A percentile compares a stretch with the other conserved stretches of the same genome.
Evolutionary conservation across 2,797 vertebrate species (phyloP).

Genomic region (Trachops cirrhosus): DNA sequence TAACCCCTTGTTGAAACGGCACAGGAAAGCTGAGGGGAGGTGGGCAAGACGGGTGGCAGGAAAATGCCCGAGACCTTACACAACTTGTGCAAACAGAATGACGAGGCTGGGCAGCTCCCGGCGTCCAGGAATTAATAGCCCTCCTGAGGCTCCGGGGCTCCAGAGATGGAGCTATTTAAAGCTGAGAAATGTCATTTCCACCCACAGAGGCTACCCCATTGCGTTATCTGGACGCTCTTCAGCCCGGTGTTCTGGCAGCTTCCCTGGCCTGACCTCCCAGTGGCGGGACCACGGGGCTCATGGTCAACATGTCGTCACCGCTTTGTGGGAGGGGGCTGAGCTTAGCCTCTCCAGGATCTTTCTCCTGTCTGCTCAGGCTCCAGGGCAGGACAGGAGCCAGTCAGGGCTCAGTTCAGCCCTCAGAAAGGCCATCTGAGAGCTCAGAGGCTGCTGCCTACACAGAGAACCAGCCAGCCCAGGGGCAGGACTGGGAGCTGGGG

Average conservation of each 20-base stretch:
- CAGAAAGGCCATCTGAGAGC: not conserved
- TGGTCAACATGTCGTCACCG: slow-evolving; percentile 45
- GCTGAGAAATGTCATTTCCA: slow-evolving; percentile 81
- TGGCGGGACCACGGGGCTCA: not conserved
- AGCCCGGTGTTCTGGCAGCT: slow-evolving; percentile 50
- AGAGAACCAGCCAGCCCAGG: not conserved
- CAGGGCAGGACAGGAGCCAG: not conserved
- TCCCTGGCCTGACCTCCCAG: slow-evolving; percentile 45
- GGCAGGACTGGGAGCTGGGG: not conserved
- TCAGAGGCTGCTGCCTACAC: not conserved
- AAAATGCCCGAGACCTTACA: slow-evolving; percentile 80
- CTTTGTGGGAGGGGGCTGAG: not conserved
- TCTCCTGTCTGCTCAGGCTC: not conserved
- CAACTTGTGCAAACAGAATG: slow-evolving; percentile 81
- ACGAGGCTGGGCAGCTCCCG: slow-evolving; percentile 67
- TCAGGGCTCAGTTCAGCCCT: not conserved
- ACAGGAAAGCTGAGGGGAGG: slow-evolving; percentile 51
- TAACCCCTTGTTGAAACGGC: slow-evolving; percentile 79
- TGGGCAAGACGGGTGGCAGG: slow-evolving; percentile 72
- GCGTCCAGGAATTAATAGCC: slow-evolving; percentile 80
- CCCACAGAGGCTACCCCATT: slow-evolving; percentile 59
- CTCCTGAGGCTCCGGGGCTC: slow-evolving; percentile 75
- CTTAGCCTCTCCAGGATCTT: not conserved
- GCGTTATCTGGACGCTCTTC: slow-evolving; percentile 56
- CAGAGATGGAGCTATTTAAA: slow-evolving; percentile 82